Conservation (phyloP, 2,888 invertebrate species). For the Ectropis crepuscularia region DNA sequence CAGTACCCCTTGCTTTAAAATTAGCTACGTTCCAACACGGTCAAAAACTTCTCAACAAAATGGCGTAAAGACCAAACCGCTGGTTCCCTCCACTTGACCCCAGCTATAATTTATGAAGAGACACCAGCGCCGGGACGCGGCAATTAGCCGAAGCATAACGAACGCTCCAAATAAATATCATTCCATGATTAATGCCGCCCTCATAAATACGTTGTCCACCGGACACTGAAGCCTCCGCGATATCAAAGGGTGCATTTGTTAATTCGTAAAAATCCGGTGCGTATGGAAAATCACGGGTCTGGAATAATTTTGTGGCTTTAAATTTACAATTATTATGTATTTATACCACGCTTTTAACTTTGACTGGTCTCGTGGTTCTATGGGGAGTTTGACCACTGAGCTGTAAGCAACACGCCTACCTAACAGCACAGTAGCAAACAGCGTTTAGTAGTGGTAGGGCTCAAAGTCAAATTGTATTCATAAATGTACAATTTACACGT, state of each 20-base stretch:
- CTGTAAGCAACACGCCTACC: no score
- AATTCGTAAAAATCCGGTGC: constrained; percentile 18
- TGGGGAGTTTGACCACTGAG: no score
- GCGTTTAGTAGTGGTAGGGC: no score
- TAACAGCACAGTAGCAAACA: no score
- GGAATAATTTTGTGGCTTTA: constrained; percentile 2
- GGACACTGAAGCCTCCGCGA: constrained; percentile 23
- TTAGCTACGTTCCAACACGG: no score
- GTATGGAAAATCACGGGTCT: constrained; percentile 2
- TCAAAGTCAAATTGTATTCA: no score
- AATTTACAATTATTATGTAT: background rate
- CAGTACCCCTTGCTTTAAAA: no score
- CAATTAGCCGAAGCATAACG: constrained; percentile 82
- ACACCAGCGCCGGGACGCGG: constrained; percentile 73
- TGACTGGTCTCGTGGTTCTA: no score
- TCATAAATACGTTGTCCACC: constrained; percentile 70
- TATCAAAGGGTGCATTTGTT: constrained; percentile 30
- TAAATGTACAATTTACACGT: no score
- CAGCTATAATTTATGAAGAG: constrained; percentile 76
- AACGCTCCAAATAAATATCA: constrained; percentile 82
- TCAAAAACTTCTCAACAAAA: background rate
- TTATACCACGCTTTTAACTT: no score
- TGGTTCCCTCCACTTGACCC: constrained; percentile 49
- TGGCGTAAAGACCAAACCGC: constrained; percentile 20
- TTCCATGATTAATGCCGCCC: constrained; percentile 73